Evolutionary conservation across 1,140 invertebrate genomes (phyloP), one percentile per base, ranked within the genome.

Genomic region (Lepidurus apus): DNA sequence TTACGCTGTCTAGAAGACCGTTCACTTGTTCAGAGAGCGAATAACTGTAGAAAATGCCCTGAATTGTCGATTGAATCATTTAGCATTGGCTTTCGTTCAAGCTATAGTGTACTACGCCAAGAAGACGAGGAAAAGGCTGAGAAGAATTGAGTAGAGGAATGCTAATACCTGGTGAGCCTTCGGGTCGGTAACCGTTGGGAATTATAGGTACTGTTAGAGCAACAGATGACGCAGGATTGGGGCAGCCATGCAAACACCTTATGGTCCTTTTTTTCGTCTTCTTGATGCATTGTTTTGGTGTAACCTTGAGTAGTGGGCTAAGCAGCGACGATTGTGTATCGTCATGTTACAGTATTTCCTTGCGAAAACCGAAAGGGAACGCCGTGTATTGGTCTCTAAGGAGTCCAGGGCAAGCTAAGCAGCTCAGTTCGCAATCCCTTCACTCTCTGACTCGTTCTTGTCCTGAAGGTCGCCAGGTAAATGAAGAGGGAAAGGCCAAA

Each of bases 401-500:
- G 53, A 21, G 53, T 65, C 53, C 53, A 65, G n/a, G 53, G 53
- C 53, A 65, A 65, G 53, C 21, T 65, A 21, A n/a, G 53, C 53
- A n/a, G 17, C 1, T 17, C 17, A 13, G 8, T 11, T 65, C 17
- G 53, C 17, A n/a, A 13, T 17, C 53, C 53, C 53, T 65, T 65
- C 53, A 65, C 53, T 65, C 53, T 21, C 53, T 65, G 17, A 5
- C n/a, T 0, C 6, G 5, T n/a, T 65, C 6, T 11, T 65, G 53
- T 65, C 53, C 17, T 65, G 53, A 65, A 65, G 53, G 53, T 65
- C 53, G 53, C 53, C 53, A 65, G 53, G 53, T 65, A 65, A 65
- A 65, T 13, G 53, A 65, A 65, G 53, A 65, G 53, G 53, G 53
- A 65, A 65, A 65, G 53, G 53, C 53, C 53, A 65, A 65, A 65